A percentile compares a stretch with the other conserved stretches of the same genome.
These are phyloP conservation scores for Aix galericulata DNA, from an alignment of 2,113 vertebrate genomes.

Conservation along the genomic window DNA sequence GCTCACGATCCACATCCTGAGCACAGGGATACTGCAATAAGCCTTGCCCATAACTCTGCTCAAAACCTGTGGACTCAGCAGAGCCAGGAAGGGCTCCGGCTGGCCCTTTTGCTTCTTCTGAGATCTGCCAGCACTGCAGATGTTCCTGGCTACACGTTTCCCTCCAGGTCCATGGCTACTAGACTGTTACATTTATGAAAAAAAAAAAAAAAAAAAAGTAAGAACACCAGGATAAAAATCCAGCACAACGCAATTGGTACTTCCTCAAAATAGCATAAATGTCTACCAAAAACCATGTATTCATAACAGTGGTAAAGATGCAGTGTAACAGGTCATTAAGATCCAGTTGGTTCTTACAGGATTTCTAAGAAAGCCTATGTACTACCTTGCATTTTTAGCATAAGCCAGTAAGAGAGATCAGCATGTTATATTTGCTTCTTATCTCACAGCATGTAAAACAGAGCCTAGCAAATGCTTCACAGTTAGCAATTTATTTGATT, in stretches of 20 bases:
- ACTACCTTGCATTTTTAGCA: neutral
- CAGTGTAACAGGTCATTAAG: neutral
- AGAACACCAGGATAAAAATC: neutral
- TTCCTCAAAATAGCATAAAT: neutral
- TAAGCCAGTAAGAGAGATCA: neutral
- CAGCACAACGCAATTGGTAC: neutral
- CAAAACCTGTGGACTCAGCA: constrained; percentile 30
- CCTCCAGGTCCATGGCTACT: neutral
- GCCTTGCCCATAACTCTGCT: constrained; percentile 23
- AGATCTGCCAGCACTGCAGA: neutral
- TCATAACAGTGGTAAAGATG: neutral
- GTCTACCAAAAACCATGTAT: neutral
- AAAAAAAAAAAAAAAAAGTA: neutral
- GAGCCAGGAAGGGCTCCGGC: neutral
- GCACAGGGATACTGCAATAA: constrained; percentile 9
- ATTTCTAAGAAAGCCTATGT: neutral
- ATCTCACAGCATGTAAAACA: neutral
- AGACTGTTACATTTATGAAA: neutral
- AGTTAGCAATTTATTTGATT: constrained; percentile 4
- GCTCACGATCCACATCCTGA: neutral
- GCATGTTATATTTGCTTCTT: neutral
- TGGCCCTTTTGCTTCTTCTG: neutral
- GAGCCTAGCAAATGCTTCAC: neutral
- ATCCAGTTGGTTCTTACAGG: neutral
- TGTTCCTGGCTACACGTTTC: neutral